Conservation (phyloP, 2,113 vertebrate genomes). For the Grantiella picta region DNA sequence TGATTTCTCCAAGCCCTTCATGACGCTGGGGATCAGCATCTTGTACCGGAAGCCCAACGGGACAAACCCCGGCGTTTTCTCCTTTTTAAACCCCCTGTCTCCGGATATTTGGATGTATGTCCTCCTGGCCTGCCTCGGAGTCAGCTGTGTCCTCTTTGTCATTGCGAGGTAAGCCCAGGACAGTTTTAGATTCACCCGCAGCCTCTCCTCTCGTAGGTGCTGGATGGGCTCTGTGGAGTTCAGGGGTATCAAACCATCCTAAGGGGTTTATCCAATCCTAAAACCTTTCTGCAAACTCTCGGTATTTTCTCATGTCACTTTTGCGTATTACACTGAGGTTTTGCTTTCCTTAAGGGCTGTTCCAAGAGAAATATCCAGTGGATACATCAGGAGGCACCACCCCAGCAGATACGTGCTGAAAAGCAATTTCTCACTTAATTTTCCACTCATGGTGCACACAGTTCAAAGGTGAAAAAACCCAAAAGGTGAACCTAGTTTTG, state of each 20-base stretch:
- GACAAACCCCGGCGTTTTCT: slow-evolving; percentile 96
- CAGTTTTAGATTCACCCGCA: not conserved
- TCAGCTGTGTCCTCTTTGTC: slow-evolving; percentile 97
- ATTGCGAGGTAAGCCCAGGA: slow-evolving; percentile 88
- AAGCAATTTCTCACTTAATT: not conserved
- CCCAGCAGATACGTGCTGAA: not conserved
- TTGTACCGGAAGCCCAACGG: slow-evolving; percentile 97
- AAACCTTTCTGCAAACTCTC: not conserved
- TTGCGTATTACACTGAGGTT: not conserved
- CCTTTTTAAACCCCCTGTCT: slow-evolving; percentile 94
- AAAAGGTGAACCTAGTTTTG: not conserved
- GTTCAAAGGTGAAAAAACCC: not conserved
- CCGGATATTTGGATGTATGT: slow-evolving; percentile 99
- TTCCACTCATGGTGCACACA: not conserved
- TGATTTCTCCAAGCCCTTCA: slow-evolving; percentile 98
- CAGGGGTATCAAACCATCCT: not conserved
- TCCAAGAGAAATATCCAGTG: not conserved
- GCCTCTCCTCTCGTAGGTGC: not conserved
- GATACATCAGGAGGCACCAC: not conserved
- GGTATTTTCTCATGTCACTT: not conserved
- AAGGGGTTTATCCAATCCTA: not conserved
- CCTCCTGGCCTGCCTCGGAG: slow-evolving; percentile 93
- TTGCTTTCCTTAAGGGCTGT: not conserved
- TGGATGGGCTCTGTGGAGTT: not conserved
- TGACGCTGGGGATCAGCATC: slow-evolving; percentile 97